Evolutionary conservation across 92 coral and sea anemone genomes (phyloP).

Genomic region (Parazoanthus atlanticus): DNA sequence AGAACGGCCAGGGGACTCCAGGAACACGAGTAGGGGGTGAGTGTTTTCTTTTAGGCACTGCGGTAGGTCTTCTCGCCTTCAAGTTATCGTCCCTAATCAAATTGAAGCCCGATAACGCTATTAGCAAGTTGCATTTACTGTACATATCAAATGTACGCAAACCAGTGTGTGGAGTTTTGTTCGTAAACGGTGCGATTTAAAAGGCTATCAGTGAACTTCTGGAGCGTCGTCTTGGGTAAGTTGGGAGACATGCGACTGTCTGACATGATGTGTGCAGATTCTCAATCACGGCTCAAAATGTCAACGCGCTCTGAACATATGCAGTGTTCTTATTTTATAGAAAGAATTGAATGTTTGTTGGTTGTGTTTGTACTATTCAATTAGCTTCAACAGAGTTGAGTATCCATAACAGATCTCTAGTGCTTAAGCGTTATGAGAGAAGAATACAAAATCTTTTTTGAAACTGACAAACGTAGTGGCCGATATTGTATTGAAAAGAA

Average conservation of each 20-base stretch:
- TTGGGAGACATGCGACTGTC: not conserved
- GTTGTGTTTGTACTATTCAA: constrained; percentile 52
- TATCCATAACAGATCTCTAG: constrained; percentile 70
- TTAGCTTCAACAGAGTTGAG: constrained; percentile 79
- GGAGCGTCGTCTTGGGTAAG: not conserved
- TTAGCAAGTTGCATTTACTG: constrained; percentile 78
- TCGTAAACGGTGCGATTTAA: constrained; percentile 15
- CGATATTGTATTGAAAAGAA: constrained; percentile 39
- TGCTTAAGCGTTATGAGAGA: constrained; percentile 47
- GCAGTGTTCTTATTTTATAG: constrained; percentile 14
- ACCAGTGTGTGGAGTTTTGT: not conserved
- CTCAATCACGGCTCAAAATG: constrained; percentile 39
- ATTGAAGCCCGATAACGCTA: constrained; percentile 90
- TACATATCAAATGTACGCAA: constrained; percentile 72
- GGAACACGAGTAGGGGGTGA: constrained; percentile 68
- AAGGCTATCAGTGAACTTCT: constrained; percentile 15
- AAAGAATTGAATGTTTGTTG: constrained; percentile 65
- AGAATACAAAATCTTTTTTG: constrained; percentile 39
- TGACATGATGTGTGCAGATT: constrained; percentile 30
- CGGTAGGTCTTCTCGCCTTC: constrained; percentile 89
- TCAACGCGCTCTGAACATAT: constrained; percentile 36
- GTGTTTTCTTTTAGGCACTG: constrained; percentile 67
- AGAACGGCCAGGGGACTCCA: constrained; percentile 58
- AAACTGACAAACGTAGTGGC: constrained; percentile 41
- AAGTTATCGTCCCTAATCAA: constrained; percentile 84